These are phyloP conservation scores for Thinocorus orbignyianus DNA, from an alignment of 2,113 vertebrate genomes.

Conservation along the genomic window DNA sequence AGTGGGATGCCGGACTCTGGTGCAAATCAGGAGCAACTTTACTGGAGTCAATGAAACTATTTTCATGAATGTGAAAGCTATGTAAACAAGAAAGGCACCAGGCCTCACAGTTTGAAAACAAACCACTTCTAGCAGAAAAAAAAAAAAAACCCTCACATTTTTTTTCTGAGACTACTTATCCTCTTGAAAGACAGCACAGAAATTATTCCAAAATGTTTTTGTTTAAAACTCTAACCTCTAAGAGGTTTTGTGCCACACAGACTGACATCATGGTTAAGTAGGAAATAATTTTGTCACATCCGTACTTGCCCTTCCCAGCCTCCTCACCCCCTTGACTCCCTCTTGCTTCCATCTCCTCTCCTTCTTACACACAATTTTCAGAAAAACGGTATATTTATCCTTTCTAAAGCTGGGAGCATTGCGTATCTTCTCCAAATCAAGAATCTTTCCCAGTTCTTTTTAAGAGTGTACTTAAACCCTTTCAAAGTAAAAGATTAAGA, in stretches of 20 bases:
- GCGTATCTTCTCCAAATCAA: neutral
- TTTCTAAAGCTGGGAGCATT: neutral
- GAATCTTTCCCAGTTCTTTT: neutral
- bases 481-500: neutral
- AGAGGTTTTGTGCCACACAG: neutral
- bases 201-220: neutral
- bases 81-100: neutral
- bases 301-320: neutral
- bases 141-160: neutral
- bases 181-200: neutral
- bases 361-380: neutral
- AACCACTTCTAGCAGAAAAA: neutral
- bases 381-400: neutral
- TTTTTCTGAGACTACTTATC: neutral
- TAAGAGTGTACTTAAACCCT: neutral
- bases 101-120: neutral
- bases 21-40: neutral
- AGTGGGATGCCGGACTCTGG: neutral
- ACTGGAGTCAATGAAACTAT: neutral
- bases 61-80: neutral
- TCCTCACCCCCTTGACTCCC: neutral
- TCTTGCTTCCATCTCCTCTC: neutral
- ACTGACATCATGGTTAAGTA: neutral
- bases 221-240: neutral
- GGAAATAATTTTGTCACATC: neutral